Percentiles rank a stretch among this genome's conserved stretches.
Conservation (phyloP, 2,113 vertebrate genomes). For the Lanius collurio region DNA sequence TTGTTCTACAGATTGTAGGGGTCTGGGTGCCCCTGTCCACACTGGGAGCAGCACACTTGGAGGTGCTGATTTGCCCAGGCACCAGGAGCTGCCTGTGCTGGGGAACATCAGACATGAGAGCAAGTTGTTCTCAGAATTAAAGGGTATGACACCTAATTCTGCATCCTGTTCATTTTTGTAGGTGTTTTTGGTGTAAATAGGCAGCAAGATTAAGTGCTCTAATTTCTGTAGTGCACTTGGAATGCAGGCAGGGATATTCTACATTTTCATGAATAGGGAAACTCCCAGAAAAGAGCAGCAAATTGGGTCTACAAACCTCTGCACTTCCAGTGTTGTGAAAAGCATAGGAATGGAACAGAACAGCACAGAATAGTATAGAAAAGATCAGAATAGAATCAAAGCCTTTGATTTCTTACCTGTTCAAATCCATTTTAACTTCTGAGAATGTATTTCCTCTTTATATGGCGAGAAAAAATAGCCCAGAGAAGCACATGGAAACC, state of each 20-base stretch:
- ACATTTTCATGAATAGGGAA: neutral
- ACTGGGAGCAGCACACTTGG: neutral
- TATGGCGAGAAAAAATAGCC: neutral
- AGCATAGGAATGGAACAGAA: neutral
- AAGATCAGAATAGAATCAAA: neutral
- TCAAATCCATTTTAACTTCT: neutral
- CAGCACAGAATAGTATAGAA: neutral
- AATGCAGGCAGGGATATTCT: neutral
- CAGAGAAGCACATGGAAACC: neutral
- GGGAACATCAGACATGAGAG: fast-evolving
- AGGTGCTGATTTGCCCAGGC: neutral
- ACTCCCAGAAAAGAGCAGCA: neutral
- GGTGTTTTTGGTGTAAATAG: neutral
- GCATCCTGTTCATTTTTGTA: neutral
- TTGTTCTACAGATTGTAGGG: neutral
- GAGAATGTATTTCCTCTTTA: neutral
- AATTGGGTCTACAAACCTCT: neutral
- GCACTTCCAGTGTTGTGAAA: neutral
- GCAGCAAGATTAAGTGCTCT: neutral
- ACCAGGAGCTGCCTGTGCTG: neutral
- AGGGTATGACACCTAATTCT: neutral
- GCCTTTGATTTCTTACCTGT: neutral
- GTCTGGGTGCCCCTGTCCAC: neutral
- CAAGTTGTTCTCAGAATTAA: neutral
- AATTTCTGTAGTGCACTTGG: neutral